These are phyloP conservation scores for Passer montanus DNA, from an alignment of 2,113 vertebrate species.

Conservation along the genomic window DNA sequence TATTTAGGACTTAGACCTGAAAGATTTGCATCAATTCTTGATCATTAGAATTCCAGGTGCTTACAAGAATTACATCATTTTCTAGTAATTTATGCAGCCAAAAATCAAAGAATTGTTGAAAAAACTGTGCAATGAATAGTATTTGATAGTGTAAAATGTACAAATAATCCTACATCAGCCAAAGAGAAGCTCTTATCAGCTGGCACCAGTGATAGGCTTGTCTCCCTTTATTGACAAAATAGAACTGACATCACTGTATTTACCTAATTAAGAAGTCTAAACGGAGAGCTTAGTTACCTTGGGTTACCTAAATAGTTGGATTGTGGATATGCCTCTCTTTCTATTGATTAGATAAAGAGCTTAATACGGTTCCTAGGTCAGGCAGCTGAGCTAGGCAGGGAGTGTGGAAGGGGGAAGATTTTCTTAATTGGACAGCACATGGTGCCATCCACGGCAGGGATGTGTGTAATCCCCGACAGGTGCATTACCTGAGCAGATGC, in stretches of 20 bases:
- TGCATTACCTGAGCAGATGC: not conserved
- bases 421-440: accelerated
- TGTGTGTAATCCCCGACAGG: accelerated
- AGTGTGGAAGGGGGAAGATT: not conserved
- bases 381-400: not conserved
- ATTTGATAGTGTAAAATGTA: not conserved
- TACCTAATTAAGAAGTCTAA: slow-evolving; percentile 23
- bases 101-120: not conserved
- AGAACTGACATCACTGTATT: not conserved
- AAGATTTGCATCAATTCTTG: not conserved
- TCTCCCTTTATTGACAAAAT: not conserved
- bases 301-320: not conserved
- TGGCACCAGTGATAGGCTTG: not conserved
- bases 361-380: not conserved
- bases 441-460: not conserved
- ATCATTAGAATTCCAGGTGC: not conserved
- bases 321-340: not conserved
- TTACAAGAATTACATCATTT: not conserved
- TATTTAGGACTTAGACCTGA: not conserved
- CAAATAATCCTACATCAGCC: not conserved
- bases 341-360: not conserved
- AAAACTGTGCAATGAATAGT: not conserved
- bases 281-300: slow-evolving; percentile 18
- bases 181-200: not conserved
- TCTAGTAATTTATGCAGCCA: not conserved